A percentile compares a stretch with the other conserved stretches of the same genome.
Evolutionary conservation across 2,888 invertebrate species (phyloP).

Genomic region (Melolontha melolontha): DNA sequence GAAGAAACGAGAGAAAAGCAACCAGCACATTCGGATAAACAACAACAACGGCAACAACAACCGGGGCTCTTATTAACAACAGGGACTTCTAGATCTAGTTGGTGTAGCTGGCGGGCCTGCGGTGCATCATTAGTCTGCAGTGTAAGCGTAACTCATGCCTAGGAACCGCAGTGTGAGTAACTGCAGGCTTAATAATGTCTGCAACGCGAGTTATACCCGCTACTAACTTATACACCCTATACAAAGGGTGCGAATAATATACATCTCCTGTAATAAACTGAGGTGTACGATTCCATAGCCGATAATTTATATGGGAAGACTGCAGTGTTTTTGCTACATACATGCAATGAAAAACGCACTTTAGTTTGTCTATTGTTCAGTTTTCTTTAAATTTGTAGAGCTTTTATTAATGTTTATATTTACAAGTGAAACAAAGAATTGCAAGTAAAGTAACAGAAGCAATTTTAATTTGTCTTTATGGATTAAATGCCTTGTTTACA

Average conservation of each 20-base stretch:
- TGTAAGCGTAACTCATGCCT: conserved; percentile 60
- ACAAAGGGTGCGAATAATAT: conserved; percentile 41
- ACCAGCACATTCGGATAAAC: conserved; percentile 31
- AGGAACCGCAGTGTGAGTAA: conserved; percentile 63
- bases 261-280: conserved; percentile 38
- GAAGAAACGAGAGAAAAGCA: conserved; percentile 22
- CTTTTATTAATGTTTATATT: too few species aligned
- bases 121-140: conserved; percentile 62
- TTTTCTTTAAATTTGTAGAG: too few species aligned
- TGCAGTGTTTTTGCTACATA: too few species aligned
- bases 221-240: conserved; percentile 45
- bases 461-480: too few species aligned
- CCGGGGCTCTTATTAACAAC: background rate
- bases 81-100: conserved; percentile 55
- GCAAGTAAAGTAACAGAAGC: too few species aligned
- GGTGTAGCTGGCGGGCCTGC: conserved; percentile 55
- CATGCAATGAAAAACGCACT: too few species aligned
- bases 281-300: conserved; percentile 7
- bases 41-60: conserved; percentile 47
- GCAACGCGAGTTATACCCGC: conserved; percentile 48
- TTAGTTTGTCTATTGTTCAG: too few species aligned
- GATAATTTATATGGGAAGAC: conserved; percentile 3
- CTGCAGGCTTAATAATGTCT: conserved; percentile 64
- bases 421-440: too few species aligned
- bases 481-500: too few species aligned